Evolutionary conservation across 2,797 vertebrate species (phyloP), one percentile per base, ranked within the genome.

Genomic region (Knipowitschia caucasica): DNA sequence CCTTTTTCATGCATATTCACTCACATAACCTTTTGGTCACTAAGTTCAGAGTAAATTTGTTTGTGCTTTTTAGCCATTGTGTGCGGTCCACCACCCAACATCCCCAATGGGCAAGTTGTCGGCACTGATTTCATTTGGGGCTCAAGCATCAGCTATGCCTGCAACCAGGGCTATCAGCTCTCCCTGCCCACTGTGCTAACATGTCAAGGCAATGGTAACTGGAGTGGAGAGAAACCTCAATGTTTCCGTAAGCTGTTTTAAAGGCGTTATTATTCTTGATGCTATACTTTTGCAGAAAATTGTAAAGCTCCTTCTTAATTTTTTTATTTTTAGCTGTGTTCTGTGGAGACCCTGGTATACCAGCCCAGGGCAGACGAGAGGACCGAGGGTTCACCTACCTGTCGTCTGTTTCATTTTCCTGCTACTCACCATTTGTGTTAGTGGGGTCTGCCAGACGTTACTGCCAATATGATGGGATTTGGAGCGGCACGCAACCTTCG

Each of bases 121-220:
- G 95, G 97, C 4, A 89, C 92, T 0, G 94, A 96, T 61, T 96
- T 97, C 83, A 90, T 73, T 67, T 99, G 97, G 97, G 96, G 96
- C 43, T 92, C 94, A 3, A 98, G 95, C 1, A 83, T 97, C 66
- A 96, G 93, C 66, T 99, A 97, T 1, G 80, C 91, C 63, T 99
- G 97, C 69, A 91, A 95, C 56, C 95, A 98, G 73, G 97, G 97
- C 2, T 98, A 98, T 75, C 97, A 98, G 86, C 93, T 99, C n/a
- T 99, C 97, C 38, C 84, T 99, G 45, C 94, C 96, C 0, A 95
- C 94, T 0, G 86, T 96, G 71, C 88, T 99, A 60, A 98, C 94
- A 65, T 99, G 97, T 21, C 93, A 99, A 79, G 95, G 95, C 30
- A 93, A 86, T 0, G 96, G 96, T 33, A 92, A 93, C n/a, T 99